Base-by-base conservation (phyloP, 92 coral and sea anemone genomes). In the Anthopleura xanthogrammica region DNA sequence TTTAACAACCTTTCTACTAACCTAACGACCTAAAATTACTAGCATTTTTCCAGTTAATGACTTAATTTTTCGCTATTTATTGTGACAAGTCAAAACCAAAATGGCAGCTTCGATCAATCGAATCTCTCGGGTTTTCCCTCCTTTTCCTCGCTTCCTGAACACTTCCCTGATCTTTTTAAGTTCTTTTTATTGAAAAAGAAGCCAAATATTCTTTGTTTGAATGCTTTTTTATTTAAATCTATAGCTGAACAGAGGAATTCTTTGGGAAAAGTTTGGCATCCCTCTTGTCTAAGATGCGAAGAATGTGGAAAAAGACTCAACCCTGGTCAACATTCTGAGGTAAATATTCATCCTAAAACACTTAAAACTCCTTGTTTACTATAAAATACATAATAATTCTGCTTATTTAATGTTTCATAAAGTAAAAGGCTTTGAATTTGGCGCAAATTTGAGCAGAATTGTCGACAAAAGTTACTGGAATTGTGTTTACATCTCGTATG, bases 321-420 rank as follows among this genome's bases (percentile, higher is more conserved):
- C 82, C 99, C 99, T 1, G 99, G 99, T 17, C 99, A 97, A 65
- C 99, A 97, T 85, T 97, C 99, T 0, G 99, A 97, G 95, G 99
- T 94, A 78, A 40, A 78, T 36, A 46, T 13, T n/a, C 56, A 16
- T n/a, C 10, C 1, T 8, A 29, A 68, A 36, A 10, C 42, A 23
- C 74, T 29, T 68, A 68, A 68, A 68, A 68, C 8, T 16, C 74
- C 74, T n/a, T 12, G 16, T 68, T 68, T 29, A 36, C 74, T 29
- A 11, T 7, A 3, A 1, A 29, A 68, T 68, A 36, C 41, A 11
- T 36, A 68, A 29, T 68, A 68, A 5, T 41, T 16, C 2, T 16
- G 52, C 71, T 71, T 83, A 19, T 60, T 50, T 80, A 56, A 8
- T 23, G 41, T 13, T 68, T 12, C 16, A n/a, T 29, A 36, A 68